phyloP scores from a whole-genome alignment of 1,140 invertebrate species.

The Globodera rostochiensis region DNA sequence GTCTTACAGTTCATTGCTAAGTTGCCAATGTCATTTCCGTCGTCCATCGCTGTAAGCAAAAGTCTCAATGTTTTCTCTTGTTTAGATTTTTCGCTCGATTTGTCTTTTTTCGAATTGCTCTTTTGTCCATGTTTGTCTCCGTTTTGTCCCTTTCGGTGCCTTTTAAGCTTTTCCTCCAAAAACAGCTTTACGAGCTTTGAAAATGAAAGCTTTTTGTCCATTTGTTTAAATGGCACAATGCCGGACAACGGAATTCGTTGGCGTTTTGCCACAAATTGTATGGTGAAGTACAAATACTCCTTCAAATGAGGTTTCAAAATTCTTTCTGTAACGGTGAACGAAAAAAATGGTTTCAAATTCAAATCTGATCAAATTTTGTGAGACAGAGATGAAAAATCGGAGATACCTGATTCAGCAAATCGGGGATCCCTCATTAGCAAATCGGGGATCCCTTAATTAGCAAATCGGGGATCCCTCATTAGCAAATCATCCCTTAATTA shows the following conservation, averaged over 20 bases:
- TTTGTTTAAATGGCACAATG: neutral
- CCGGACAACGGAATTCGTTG: neutral
- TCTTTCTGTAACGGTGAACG: neutral
- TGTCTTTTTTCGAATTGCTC: neutral
- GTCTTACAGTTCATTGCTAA: too few relatives aligned
- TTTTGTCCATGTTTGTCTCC: neutral
- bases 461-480: too few relatives aligned
- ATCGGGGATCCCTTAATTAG: too few relatives aligned
- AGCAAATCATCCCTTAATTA: too few relatives aligned
- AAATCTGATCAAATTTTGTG: too few relatives aligned
- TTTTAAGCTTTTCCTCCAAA: neutral
- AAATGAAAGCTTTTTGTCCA: neutral
- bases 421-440: too few relatives aligned
- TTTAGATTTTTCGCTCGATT: neutral
- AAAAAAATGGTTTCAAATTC: too few relatives aligned
- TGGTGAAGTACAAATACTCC: neutral
- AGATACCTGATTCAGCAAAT: too few relatives aligned
- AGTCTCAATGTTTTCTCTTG: neutral
- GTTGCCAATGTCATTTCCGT: too few relatives aligned
- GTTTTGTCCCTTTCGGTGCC: neutral
- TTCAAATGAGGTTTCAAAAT: neutral
- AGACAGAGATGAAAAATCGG: too few relatives aligned
- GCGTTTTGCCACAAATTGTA: neutral
- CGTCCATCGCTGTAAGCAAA: too few relatives aligned
- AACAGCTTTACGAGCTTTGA: neutral